A percentile compares a stretch with the other conserved stretches of the same genome.
These are phyloP conservation scores for Sarcophilus harrisii DNA, from an alignment of 2,797 vertebrate genomes.

Conservation along the genomic window DNA sequence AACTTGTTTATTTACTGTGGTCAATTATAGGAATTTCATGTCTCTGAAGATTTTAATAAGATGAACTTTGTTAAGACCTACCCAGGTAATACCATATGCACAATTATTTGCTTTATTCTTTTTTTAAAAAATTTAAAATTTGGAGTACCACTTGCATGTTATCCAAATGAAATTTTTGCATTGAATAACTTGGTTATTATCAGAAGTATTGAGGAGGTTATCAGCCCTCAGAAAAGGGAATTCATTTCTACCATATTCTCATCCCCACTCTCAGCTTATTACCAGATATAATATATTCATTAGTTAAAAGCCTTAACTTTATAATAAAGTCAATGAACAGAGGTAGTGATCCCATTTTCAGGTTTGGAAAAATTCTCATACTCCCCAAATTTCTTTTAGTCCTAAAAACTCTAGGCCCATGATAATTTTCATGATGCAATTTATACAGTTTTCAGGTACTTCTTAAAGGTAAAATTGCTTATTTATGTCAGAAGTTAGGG, in stretches of 20 bases:
- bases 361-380: neutral
- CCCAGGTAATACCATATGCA: constrained; percentile 89
- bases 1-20: constrained; percentile 52
- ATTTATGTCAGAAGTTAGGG: neutral
- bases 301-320: neutral
- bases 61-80: constrained; percentile 99
- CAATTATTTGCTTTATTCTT: neutral
- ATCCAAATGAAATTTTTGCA: constrained; percentile 4
- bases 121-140: constrained; percentile 15
- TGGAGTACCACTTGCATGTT: neutral
- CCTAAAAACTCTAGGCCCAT: neutral
- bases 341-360: neutral
- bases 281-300: neutral
- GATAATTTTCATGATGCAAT: neutral
- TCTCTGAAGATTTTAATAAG: constrained; percentile 99
- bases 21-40: constrained; percentile 93
- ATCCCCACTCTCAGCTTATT: neutral
- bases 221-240: neutral
- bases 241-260: fast-evolving
- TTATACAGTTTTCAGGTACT: neutral
- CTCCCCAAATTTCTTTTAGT: neutral
- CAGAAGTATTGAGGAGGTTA: neutral
- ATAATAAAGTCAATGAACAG: neutral
- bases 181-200: neutral
- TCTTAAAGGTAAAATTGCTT: neutral